Evolutionary conservation across 2,113 vertebrate species (phyloP), one percentile per base, ranked within the genome.

Genomic region (Rana temporaria): DNA sequence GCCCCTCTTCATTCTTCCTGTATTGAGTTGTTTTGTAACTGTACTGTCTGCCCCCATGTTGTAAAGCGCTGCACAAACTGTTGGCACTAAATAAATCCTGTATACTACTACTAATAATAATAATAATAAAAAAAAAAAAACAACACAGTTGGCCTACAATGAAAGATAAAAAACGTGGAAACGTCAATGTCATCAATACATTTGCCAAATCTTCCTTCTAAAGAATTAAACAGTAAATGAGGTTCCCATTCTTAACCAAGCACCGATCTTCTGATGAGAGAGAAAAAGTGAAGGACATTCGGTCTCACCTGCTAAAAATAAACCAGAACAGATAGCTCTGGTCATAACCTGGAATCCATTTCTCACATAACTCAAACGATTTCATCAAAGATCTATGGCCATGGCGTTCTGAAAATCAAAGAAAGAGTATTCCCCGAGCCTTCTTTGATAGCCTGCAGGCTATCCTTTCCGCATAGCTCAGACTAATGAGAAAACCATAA

Each of bases 321-420:
- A 62, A 75, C 56, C 57, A 15, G 72, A 75, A 60, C 59, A 34
- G 60, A 75, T 22, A 16, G 72, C 56, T 75, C 30, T 38, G 72
- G 72, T 62, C 72, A 42, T 75, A 60, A 75, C 72, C 72, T 62
- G 72, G n/a, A 75, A 75, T 75, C 56, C 72, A 75, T 75, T 75
- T 62, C 72, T 60, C 72, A 75, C 72, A 62, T 75, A 75, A 75
- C 32, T 75, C 72, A 60, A 22, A 75, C 56, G 22, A 30, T 75
- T 60, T 71, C 69, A 71, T 71, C 69, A 71, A 71, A 71, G 69
- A 55, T 75, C 72, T 75, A 42, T 19, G 62, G 56, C 56, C 72
- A 75, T 62, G 38, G 56, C 56, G 60, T 30, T 75, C 22, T 42
- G 17, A 75, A 60, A 62, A 75, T 75, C 30, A 75, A 75, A 75